A percentile compares a stretch with the other conserved stretches of the same genome.
phyloP scores from a whole-genome alignment of 2,113 vertebrate genomes.

The Oryzias javanicus region DNA sequence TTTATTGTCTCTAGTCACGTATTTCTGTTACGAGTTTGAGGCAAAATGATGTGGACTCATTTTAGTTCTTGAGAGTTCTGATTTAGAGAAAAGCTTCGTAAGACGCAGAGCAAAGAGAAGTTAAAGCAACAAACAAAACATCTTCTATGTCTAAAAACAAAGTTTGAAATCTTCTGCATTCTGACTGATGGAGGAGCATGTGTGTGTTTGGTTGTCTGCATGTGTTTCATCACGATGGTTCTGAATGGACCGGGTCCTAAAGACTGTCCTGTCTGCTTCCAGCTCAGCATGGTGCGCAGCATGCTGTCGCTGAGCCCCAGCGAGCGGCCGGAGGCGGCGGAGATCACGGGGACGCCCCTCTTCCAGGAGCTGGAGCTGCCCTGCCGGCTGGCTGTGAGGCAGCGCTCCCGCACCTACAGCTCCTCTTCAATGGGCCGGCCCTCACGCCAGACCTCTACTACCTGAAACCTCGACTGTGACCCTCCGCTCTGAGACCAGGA shows the following conservation, averaged over 20 bases:
- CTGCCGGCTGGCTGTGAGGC: constrained; percentile 82
- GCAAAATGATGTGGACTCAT: too few relatives aligned
- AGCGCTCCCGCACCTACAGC: constrained; percentile 93
- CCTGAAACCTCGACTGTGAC: constrained; percentile 55
- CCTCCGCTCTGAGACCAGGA: neutral
- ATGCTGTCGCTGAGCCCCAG: constrained; percentile 89
- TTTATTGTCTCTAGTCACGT: too few relatives aligned
- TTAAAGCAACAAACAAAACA: too few relatives aligned
- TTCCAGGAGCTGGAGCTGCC: constrained; percentile 91
- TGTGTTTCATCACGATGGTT: neutral
- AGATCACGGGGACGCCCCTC: constrained; percentile 87
- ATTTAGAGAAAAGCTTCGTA: too few relatives aligned
- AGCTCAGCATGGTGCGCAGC: constrained; percentile 91
- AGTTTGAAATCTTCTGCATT: too few relatives aligned
- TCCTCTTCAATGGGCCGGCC: constrained; percentile 86
- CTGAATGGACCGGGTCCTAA: too few relatives aligned
- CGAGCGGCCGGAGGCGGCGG: constrained; percentile 88
- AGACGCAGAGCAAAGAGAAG: too few relatives aligned
- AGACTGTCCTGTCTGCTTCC: constrained; percentile 22
- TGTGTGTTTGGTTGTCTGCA: neutral
- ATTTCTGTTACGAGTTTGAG: too few relatives aligned
- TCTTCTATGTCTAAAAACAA: too few relatives aligned
- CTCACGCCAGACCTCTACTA: constrained; percentile 79
- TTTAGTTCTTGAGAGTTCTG: too few relatives aligned
- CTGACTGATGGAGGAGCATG: too few relatives aligned